phyloP scores from a whole-genome alignment of 2,113 vertebrate species.

The Mobula hypostoma region DNA sequence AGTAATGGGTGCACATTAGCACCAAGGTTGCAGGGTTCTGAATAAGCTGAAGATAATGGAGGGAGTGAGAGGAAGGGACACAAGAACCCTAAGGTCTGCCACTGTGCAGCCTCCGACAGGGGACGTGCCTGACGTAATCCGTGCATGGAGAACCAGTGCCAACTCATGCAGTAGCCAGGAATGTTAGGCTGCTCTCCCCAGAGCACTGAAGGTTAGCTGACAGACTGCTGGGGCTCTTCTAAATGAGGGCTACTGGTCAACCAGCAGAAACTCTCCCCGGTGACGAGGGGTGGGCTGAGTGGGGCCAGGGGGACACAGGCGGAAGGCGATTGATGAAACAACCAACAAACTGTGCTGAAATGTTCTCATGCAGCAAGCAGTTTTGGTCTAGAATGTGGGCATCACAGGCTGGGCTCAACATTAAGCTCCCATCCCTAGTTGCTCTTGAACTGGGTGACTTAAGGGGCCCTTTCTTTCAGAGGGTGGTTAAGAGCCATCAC shows the following conservation, averaged over 20 bases:
- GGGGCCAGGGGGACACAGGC: background rate
- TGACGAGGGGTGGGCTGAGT: background rate
- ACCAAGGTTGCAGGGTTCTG: background rate
- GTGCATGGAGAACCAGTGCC: background rate
- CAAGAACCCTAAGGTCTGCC: no score
- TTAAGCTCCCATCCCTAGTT: no score
- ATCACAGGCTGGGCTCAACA: no score
- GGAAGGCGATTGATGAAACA: background rate
- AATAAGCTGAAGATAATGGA: background rate
- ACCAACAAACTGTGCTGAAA: background rate
- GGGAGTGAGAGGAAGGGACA: no score
- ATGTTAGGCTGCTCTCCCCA: background rate
- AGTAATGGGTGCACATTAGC: background rate
- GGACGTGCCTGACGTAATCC: background rate
- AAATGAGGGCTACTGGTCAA: background rate
- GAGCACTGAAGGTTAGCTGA: no score
- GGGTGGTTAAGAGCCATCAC: no score
- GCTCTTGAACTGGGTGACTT: no score
- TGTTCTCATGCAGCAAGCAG: background rate
- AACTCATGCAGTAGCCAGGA: background rate
- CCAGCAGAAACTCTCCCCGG: background rate
- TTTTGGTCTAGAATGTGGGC: background rate
- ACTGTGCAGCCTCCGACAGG: no score
- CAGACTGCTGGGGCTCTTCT: no score
- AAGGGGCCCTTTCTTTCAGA: no score